Evolutionary conservation across 1,140 invertebrate genomes (phyloP), one percentile per base, ranked within the genome.

Genomic region (Helicoverpa armigera): DNA sequence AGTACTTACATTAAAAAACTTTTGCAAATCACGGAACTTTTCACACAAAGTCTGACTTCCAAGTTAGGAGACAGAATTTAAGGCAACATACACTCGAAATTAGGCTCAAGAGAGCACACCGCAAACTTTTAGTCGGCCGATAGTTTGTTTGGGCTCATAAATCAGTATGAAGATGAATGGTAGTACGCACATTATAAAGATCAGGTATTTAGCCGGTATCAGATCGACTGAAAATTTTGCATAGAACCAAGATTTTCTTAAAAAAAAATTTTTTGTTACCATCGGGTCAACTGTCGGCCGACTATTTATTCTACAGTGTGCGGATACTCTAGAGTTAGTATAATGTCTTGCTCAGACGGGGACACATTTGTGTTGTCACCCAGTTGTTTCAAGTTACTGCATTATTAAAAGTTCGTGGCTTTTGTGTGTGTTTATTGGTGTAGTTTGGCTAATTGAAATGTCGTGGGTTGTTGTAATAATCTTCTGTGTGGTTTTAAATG

Each of bases 1-100:
- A 29, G 61, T 31, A 43, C 58, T n/a, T 10, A 67, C 60, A 77
- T 77, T 65, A 77, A 61, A 77, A 79, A 79, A 79, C 18, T 51
- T 79, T 58, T 60, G 12, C 11, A 9, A 79, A 35, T 60, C 54
- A 72, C 67, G 61, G 67, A 29, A 72, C 35, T 67, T 67, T 77
- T 12, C 23, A 54, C 43, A 50, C 31, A 77, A 77, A 54, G 18
- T 54, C 48, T 31, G 74, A 63, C 31, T 75, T 50, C 60, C 54
- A 67, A 77, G 60, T 77, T 77, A 54, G 9, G 23, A 35, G 58
- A 63, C 14, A 18, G 35, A 54, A 67, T 54, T 65, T 77, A 16
- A 54, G 61, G 23, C 43, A 54, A 35, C 60, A 53, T 31, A 58
- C 53, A 74, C 70, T 31, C 16, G 14, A 53, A 65, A 54, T 77